Percentiles rank a stretch among this genome's conserved stretches.
Evolutionary conservation across 2,888 invertebrate genomes (phyloP).

Genomic region (Tetrapedia diversipes): DNA sequence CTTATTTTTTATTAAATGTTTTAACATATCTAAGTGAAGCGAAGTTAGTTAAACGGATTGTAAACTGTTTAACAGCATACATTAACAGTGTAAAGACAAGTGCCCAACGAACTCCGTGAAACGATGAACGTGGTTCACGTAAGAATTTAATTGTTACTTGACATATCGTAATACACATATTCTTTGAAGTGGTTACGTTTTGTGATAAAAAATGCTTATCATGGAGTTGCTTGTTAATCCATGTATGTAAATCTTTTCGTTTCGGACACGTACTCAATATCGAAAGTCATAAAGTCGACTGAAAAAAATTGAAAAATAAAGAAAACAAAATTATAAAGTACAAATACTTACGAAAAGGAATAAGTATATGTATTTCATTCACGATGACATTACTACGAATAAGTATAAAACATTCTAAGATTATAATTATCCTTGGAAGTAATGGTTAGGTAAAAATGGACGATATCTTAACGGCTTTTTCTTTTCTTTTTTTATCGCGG

Average conservation of each 20-base stretch:
- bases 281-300: constrained; percentile 9
- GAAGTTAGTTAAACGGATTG: background rate
- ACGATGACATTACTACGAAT: too few relatives aligned
- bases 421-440: too few relatives aligned
- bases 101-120: constrained; percentile 18
- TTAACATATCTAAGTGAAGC: background rate
- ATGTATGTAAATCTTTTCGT: constrained; percentile 14
- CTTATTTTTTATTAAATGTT: constrained; percentile 7
- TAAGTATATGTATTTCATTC: background rate
- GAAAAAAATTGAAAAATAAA: background rate
- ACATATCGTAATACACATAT: background rate
- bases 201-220: constrained; percentile 47
- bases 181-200: constrained; percentile 6
- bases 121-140: constrained; percentile 31
- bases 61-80: background rate
- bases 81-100: constrained; percentile 35
- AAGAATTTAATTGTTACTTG: constrained; percentile 32
- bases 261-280: background rate
- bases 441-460: background rate
- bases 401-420: background rate
- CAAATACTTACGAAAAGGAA: background rate
- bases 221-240: constrained; percentile 20
- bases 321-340: background rate
- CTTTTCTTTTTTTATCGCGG: background rate
- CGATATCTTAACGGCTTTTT: constrained; percentile 2